Conservation (phyloP, 2,797 vertebrate genomes). For the Molothrus aeneus region DNA sequence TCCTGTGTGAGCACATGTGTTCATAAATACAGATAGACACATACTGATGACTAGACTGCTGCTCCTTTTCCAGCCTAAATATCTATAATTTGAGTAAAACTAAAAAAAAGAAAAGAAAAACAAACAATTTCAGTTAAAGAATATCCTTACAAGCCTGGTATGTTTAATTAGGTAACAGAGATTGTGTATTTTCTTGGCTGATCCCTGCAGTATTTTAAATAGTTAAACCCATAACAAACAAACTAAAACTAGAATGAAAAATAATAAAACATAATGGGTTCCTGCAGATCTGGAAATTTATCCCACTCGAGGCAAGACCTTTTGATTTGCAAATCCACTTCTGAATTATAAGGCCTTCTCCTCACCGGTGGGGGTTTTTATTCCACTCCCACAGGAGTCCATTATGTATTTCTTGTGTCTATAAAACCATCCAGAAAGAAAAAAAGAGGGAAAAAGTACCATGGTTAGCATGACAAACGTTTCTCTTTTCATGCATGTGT, state of each 20-base stretch:
- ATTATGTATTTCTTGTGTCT: conserved; percentile 72
- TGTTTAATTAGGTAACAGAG: conserved; percentile 53
- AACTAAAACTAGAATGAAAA: conserved; percentile 67
- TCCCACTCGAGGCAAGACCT: conserved; percentile 70
- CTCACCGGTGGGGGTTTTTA: conserved; percentile 53
- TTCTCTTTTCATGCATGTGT: conserved; percentile 46
- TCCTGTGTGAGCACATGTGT: conserved; percentile 12
- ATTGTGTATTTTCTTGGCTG: conserved; percentile 59
- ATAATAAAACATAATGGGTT: conserved; percentile 66
- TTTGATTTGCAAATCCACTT: conserved; percentile 77
- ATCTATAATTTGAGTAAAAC: conserved; percentile 9
- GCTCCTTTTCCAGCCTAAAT: conserved; percentile 2
- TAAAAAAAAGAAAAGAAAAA: not conserved
- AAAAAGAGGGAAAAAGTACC: conserved; percentile 57
- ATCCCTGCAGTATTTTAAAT: conserved; percentile 67
- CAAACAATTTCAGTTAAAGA: conserved; percentile 1
- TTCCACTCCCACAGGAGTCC: conserved; percentile 69
- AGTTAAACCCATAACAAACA: conserved; percentile 71
- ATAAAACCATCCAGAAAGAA: conserved; percentile 70
- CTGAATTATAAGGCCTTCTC: conserved; percentile 72
- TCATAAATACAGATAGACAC: conserved; percentile 43
- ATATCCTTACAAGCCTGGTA: conserved; percentile 20
- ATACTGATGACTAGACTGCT: not conserved
- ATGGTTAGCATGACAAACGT: conserved; percentile 71
- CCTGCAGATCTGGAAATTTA: conserved; percentile 66